Evolutionary conservation across 2,797 vertebrate genomes (phyloP).

Genomic region (Ataeniobius toweri): DNA sequence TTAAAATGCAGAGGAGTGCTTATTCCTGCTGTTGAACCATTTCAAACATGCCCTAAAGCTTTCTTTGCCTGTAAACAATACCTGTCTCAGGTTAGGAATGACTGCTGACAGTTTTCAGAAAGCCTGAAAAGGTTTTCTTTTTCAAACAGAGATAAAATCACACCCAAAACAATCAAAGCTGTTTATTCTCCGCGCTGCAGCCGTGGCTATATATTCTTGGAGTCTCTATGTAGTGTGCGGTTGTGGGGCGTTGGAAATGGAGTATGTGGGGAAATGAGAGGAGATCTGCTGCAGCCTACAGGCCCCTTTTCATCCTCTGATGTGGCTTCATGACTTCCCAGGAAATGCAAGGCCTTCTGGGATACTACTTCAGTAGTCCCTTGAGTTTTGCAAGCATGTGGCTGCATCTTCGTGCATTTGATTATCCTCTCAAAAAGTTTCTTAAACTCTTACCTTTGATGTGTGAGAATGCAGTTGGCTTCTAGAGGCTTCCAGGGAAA

Average conservation of each 20-base stretch:
- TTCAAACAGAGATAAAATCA: slow-evolving; percentile 45
- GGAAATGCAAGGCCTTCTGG: slow-evolving; percentile 72
- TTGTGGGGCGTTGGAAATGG: slow-evolving; percentile 62
- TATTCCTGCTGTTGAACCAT: slow-evolving; percentile 28
- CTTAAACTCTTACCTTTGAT: slow-evolving; percentile 49
- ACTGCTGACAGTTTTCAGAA: slow-evolving; percentile 32
- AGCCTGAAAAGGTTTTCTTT: slow-evolving; percentile 25
- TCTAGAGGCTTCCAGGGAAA: slow-evolving; percentile 44
- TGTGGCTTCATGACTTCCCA: slow-evolving; percentile 74
- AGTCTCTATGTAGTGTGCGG: slow-evolving; percentile 66
- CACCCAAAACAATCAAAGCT: slow-evolving; percentile 54
- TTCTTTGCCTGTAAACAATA: slow-evolving; percentile 38
- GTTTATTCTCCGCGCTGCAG: slow-evolving; percentile 52
- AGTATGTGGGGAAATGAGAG: slow-evolving; percentile 71
- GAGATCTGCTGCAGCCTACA: slow-evolving; percentile 73
- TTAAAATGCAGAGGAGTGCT: slow-evolving; percentile 15
- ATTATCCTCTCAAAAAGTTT: slow-evolving; percentile 24
- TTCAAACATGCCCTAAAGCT: slow-evolving; percentile 41
- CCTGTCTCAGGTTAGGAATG: slow-evolving; percentile 19
- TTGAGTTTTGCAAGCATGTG: slow-evolving; percentile 46
- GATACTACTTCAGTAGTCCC: slow-evolving; percentile 61
- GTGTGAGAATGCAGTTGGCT: slow-evolving; percentile 38
- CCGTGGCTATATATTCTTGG: slow-evolving; percentile 49
- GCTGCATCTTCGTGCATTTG: slow-evolving; percentile 27
- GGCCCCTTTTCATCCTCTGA: slow-evolving; percentile 71